Evolutionary conservation across 2,888 invertebrate genomes (phyloP).

Genomic region (Cheilosia vulpina): DNA sequence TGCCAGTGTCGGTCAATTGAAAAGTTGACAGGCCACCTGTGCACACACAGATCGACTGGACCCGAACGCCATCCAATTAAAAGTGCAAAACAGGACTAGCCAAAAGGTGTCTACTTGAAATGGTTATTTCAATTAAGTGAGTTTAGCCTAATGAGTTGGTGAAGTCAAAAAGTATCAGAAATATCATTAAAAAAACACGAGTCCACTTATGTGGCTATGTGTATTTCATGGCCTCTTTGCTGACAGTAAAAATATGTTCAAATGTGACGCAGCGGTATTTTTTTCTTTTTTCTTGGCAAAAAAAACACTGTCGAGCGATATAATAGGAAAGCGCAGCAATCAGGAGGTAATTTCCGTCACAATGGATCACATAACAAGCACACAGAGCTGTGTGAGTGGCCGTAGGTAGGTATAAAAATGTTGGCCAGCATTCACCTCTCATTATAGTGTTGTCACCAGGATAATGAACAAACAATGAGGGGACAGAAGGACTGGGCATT

Average conservation of each 20-base stretch:
- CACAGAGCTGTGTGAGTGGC: too few relatives aligned
- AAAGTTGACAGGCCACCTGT: not conserved
- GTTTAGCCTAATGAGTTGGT: constrained; percentile 25
- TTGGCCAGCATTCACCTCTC: constrained; percentile 20
- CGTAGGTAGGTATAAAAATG: not conserved
- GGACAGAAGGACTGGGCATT: constrained; percentile 11
- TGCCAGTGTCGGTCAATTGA: constrained; percentile 13
- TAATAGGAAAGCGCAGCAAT: constrained; percentile 29
- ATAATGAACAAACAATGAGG: constrained; percentile 53
- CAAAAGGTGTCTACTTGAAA: constrained; percentile 25
- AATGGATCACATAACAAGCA: not conserved
- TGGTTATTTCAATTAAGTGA: constrained; percentile 33
- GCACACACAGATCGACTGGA: not conserved
- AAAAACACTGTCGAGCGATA: constrained; percentile 10
- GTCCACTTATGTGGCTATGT: constrained; percentile 2
- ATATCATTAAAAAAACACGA: too few relatives aligned
- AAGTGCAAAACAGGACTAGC: constrained; percentile 19
- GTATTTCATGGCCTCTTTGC: not conserved
- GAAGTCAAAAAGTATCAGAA: constrained; percentile 4
- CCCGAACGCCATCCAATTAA: constrained; percentile 15
- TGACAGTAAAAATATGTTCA: constrained; percentile 28
- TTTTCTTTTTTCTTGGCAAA: constrained; percentile 14
- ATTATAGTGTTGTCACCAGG: constrained; percentile 56
- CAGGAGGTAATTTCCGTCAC: constrained; percentile 23
- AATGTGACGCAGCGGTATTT: constrained; percentile 11